phyloP scores from a whole-genome alignment of 1,140 invertebrate genomes.

The Drosophila mayri region DNA sequence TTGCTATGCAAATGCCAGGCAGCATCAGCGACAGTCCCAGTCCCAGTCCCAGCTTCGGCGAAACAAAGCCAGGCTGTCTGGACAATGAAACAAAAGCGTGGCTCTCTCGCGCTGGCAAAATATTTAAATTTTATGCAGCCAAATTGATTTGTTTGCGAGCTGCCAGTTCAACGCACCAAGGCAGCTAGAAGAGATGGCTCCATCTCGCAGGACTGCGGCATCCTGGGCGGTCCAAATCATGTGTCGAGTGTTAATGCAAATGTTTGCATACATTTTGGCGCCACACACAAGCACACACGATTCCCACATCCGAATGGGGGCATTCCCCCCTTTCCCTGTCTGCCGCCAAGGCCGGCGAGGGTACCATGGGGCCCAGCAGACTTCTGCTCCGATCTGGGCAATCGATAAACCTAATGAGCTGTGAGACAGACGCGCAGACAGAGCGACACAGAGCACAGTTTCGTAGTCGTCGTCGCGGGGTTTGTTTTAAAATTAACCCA shows the following conservation, averaged over 20 bases:
- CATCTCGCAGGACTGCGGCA: slow-evolving; percentile 14
- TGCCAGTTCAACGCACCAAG: slow-evolving; percentile 54
- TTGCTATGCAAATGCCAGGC: slow-evolving; percentile 64
- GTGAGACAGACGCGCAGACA: slow-evolving; percentile 57
- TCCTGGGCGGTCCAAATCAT: slow-evolving; percentile 19
- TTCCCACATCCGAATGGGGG: slow-evolving; percentile 9
- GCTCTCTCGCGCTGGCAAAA: slow-evolving; percentile 34
- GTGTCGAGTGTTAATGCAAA: slow-evolving; percentile 58
- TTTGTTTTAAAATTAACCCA: slow-evolving; percentile 68
- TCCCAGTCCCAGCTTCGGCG: not conserved
- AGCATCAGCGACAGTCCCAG: slow-evolving; percentile 26
- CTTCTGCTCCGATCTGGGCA: slow-evolving; percentile 26
- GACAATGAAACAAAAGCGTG: slow-evolving; percentile 64
- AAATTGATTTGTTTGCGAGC: slow-evolving; percentile 70
- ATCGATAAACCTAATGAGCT: slow-evolving; percentile 78
- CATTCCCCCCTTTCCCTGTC: slow-evolving; percentile 14
- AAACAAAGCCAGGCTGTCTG: slow-evolving; percentile 58
- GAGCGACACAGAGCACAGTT: not conserved
- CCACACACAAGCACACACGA: slow-evolving; percentile 30
- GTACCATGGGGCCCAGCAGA: not conserved
- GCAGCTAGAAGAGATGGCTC: not conserved
- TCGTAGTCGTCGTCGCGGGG: slow-evolving; percentile 1
- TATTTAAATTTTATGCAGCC: slow-evolving; percentile 79
- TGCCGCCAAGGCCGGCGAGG: slow-evolving; percentile 1
- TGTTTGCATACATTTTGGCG: slow-evolving; percentile 64